These are phyloP conservation scores for Aphodius granarius DNA, from an alignment of 2,888 invertebrate species.

Conservation along the genomic window DNA sequence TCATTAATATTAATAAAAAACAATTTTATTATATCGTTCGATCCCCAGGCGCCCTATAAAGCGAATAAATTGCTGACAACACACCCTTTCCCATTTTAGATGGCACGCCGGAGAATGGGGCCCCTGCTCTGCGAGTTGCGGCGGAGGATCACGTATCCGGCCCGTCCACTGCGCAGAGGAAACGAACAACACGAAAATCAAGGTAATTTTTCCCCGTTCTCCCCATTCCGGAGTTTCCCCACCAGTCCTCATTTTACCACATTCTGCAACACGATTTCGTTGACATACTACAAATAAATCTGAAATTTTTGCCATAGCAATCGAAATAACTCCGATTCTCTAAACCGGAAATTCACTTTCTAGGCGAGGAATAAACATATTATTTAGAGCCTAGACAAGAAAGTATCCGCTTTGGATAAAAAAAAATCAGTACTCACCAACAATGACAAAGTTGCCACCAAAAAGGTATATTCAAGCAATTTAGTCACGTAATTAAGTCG, in stretches of 20 bases:
- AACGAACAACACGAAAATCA: conserved; percentile 76
- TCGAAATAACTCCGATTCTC: not conserved
- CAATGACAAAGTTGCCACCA: not conserved
- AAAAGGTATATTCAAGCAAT: conserved; percentile 20
- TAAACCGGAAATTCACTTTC: no score
- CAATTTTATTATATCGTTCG: no score
- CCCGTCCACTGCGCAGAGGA: conserved; percentile 84
- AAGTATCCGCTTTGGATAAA: no score
- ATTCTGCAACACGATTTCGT: not conserved
- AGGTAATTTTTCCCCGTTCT: conserved; percentile 55
- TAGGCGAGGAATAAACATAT: no score
- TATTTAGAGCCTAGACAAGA: no score
- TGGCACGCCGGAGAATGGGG: conserved; percentile 92
- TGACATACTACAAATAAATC: no score
- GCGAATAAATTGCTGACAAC: not conserved
- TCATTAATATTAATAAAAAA: no score
- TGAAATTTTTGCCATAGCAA: not conserved
- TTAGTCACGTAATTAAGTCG: conserved; percentile 28
- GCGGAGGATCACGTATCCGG: conserved; percentile 79
- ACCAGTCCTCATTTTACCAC: conserved; percentile 14
- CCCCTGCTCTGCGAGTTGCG: conserved; percentile 82
- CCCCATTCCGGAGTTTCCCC: conserved; percentile 10
- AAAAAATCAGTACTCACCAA: no score
- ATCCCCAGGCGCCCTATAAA: not conserved
- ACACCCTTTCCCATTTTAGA: conserved; percentile 55